phyloP scores from a whole-genome alignment of 2,888 invertebrate species.

The Eurytoma californica region DNA sequence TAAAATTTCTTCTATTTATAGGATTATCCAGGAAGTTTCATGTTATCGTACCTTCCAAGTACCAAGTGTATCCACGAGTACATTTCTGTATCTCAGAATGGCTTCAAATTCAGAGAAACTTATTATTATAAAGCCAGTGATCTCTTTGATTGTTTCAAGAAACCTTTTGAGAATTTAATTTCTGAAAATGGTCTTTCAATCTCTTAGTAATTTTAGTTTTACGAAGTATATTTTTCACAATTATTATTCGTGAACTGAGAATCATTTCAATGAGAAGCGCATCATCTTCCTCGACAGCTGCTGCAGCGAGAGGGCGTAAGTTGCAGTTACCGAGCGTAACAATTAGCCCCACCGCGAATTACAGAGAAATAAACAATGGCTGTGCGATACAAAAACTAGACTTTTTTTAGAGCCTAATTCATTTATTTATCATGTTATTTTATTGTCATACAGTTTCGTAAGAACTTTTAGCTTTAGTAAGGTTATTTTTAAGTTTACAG shows the following conservation, averaged over 20 bases:
- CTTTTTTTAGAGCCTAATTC: no score
- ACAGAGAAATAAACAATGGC: conserved; percentile 81
- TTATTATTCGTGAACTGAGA: conserved; percentile 79
- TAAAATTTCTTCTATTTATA: conserved; percentile 60
- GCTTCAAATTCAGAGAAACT: conserved; percentile 92
- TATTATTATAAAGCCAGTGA: conserved; percentile 88
- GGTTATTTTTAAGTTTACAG: conserved; percentile 25
- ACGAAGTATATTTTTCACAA: conserved; percentile 66
- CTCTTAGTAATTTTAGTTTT: background rate
- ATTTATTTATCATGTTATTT: no score
- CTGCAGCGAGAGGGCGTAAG: conserved; percentile 84
- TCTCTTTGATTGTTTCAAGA: conserved; percentile 97
- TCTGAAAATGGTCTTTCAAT: conserved; percentile 72
- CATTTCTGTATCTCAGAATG: conserved; percentile 93
- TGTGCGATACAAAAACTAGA: conserved; percentile 19
- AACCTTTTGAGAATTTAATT: conserved; percentile 95
- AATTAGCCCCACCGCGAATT: conserved; percentile 73
- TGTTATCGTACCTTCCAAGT: conserved; percentile 94
- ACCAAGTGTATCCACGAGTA: conserved; percentile 92
- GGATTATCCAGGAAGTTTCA: conserved; percentile 93
- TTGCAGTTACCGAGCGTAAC: conserved; percentile 83
- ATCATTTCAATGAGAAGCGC: conserved; percentile 83
- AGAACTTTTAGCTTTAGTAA: conserved; percentile 31
- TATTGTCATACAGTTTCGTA: no score
- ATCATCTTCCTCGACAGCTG: conserved; percentile 84